Evolutionary conservation across 92 coral and sea anemone species (phyloP).

Genomic region (Phenganax stokvisi): DNA sequence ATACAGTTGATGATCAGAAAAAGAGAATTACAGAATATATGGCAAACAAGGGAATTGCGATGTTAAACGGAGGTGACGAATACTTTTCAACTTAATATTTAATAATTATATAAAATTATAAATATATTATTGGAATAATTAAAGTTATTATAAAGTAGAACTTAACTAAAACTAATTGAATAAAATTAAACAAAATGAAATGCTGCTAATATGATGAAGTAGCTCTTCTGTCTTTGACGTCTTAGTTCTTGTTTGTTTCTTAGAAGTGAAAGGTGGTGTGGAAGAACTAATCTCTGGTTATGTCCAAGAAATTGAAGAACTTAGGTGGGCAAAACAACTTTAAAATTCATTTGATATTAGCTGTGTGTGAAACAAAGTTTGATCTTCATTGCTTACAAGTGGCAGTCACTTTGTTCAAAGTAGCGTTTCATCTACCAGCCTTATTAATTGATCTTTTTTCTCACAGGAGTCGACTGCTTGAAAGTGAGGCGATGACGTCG

Average conservation of each 20-base stretch:
- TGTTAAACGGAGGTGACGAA: conserved; percentile 58
- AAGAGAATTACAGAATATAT: conserved; percentile 74
- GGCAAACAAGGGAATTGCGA: conserved; percentile 74
- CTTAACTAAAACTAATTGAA: too few species aligned
- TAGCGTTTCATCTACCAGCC: background rate
- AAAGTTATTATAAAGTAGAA: too few species aligned
- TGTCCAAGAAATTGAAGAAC: conserved; percentile 80
- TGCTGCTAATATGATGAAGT: too few species aligned
- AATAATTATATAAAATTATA: too few species aligned
- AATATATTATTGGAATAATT: background rate
- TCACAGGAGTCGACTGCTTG: conserved; percentile 75
- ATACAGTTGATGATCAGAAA: conserved; percentile 83
- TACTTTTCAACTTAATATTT: background rate
- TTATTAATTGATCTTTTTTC: conserved; percentile 7
- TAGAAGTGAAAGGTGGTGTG: conserved; percentile 86
- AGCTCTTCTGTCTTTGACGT: background rate
- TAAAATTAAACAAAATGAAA: too few species aligned
- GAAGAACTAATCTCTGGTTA: conserved; percentile 80
- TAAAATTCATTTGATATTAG: too few species aligned
- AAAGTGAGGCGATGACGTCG: conserved; percentile 92
- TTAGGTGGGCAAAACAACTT: conserved; percentile 50
- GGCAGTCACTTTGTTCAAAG: background rate
- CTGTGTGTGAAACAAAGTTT: background rate
- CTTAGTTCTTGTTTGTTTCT: background rate
- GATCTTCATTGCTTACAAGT: background rate